Evolutionary conservation across 2,888 invertebrate genomes (phyloP).

Genomic region (Eudemis profundana): DNA sequence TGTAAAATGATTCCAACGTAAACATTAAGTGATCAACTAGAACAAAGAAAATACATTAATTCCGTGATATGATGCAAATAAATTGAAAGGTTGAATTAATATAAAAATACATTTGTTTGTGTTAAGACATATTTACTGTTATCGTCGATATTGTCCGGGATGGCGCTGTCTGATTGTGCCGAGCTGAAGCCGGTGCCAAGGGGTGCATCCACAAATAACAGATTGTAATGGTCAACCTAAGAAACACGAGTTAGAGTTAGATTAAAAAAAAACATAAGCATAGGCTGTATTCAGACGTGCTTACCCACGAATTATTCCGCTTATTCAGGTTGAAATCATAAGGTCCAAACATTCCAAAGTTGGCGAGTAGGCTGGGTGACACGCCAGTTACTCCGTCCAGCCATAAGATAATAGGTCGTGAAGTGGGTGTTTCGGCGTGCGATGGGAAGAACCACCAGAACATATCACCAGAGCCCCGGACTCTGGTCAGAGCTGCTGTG

Average conservation of each 20-base stretch:
- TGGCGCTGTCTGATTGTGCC: constrained; percentile 70
- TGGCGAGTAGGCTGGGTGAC: constrained; percentile 93
- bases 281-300: constrained; percentile 25
- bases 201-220: constrained; percentile 95
- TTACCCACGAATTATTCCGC: constrained; percentile 90
- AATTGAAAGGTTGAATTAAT: too few species aligned
- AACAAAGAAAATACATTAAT: constrained; percentile 47
- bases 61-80: background rate
- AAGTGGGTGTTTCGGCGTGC: constrained; percentile 77
- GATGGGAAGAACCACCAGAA: constrained; percentile 96
- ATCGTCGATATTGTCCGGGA: constrained; percentile 82
- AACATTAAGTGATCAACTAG: constrained; percentile 88
- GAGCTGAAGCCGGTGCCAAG: constrained; percentile 95
- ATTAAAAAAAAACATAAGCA: too few species aligned
- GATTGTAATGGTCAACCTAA: constrained; percentile 89
- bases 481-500: constrained; percentile 90
- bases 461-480: constrained; percentile 89
- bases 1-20: constrained; percentile 88
- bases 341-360: constrained; percentile 94
- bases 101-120: too few species aligned
- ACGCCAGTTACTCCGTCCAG: constrained; percentile 94
- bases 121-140: constrained; percentile 60
- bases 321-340: constrained; percentile 86
- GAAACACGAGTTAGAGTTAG: constrained; percentile 51
- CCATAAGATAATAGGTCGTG: constrained; percentile 92